Evolutionary conservation across 2,888 invertebrate genomes (phyloP), one percentile per base, ranked within the genome.

Genomic region (Mantis religiosa): DNA sequence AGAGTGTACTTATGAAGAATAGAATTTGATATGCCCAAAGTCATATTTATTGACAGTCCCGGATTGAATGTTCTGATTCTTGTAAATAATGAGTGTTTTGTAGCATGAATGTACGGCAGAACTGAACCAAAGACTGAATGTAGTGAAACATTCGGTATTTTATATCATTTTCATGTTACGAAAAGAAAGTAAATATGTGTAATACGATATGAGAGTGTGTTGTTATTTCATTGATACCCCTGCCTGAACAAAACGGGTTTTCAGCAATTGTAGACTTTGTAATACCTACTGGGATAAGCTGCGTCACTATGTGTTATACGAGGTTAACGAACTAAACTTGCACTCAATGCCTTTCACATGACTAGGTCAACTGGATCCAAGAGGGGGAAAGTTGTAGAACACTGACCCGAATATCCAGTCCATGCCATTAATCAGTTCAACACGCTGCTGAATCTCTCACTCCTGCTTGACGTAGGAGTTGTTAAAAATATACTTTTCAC

Each of bases 261-360:
- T 27, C 25, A 28, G 87, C 20, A 20, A 83, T 15, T 71, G 82
- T 34, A 30, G 25, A 28, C 15, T 28, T 20, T 84, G 30, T 28
- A 84, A 30, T 84, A 30, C 9, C 41, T n/a, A 7, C 41, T 84
- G 34, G 28, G 28, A 30, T 84, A 30, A n/a, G 28, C 41, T n/a
- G 14, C 82, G 20, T 34, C 30, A 82, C 81, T 87, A 34, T 82
- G 87, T 87, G 81, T 30, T 41, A 81, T 41, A 30, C 83, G 83
- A 88, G 84, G 84, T 88, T 84, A 54, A 88, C 88, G 88, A 88
- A 88, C 88, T 89, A 41, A 86, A 88, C 88, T 88, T 84, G 88
- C 83, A 83, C 28, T 54, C 47, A 34, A 71, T 88, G 84, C 83
- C 89, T 89, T 89, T 89, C 89, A 89, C 89, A 71, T 82, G 82